Percentiles rank a stretch among this genome's conserved stretches.
phyloP scores from a whole-genome alignment of 2,888 invertebrate genomes.

The Troides oblongomaculatus region DNA sequence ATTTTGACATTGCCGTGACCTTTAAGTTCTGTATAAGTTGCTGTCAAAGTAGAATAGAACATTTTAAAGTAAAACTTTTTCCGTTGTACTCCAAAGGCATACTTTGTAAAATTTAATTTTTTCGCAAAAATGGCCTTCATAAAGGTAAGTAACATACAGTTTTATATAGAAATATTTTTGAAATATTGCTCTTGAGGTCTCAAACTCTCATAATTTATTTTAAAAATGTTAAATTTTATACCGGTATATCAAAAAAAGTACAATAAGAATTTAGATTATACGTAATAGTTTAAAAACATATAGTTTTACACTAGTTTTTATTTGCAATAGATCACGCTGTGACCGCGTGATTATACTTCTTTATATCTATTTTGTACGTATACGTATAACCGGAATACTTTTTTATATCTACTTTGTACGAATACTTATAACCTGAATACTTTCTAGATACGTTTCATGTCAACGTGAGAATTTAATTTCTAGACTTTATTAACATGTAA shows the following conservation, averaged over 20 bases:
- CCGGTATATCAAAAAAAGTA: constrained; percentile 9
- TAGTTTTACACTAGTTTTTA: background rate
- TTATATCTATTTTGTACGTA: background rate
- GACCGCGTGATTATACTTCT: background rate
- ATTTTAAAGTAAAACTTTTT: constrained; percentile 11
- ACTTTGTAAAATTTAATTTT: constrained; percentile 22
- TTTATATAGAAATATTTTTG: background rate
- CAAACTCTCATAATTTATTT: background rate
- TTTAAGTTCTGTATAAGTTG: constrained; percentile 54
- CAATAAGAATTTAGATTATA: background rate
- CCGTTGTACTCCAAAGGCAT: background rate
- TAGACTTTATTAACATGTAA: background rate
- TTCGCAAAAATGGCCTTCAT: constrained; percentile 51
- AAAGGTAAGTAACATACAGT: constrained; percentile 32
- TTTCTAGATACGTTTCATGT: background rate
- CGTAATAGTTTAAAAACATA: background rate
- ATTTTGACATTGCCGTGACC: constrained; percentile 70
- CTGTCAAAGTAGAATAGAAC: constrained; percentile 52
- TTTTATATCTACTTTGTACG: background rate
- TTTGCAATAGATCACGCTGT: constrained; percentile 11
- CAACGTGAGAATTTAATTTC: background rate
- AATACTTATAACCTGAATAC: background rate
- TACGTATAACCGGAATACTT: constrained; percentile 1
- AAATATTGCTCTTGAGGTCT: background rate
- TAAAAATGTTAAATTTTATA: background rate